Evolutionary conservation across 2,113 vertebrate genomes (phyloP).

Genomic region (Melanerpes formicivorus): DNA sequence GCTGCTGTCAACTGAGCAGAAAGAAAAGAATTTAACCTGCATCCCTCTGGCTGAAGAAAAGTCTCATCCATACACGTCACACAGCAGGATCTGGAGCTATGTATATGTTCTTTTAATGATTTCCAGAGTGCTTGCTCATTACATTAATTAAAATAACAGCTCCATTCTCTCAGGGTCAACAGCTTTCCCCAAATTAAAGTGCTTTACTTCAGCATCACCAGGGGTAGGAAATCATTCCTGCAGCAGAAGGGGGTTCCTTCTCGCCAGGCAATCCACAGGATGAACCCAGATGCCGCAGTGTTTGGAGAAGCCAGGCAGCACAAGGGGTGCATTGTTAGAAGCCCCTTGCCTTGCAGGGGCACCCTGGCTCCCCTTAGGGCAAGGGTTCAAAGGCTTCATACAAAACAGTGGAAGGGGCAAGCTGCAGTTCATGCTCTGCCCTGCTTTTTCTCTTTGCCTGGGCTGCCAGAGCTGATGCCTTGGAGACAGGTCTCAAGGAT

Average conservation of each 20-base stretch:
- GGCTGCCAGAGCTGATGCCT: neutral
- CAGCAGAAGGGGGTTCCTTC: conserved; percentile 15
- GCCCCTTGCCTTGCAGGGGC: conserved; percentile 8
- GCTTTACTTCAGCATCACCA: conserved; percentile 16
- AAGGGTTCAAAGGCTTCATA: conserved; percentile 39
- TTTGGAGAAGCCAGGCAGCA: neutral
- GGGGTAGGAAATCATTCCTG: neutral
- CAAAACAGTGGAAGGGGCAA: neutral
- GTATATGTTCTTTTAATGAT: conserved; percentile 8
- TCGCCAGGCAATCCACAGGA: neutral
- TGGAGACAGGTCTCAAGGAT: conserved; percentile 12
- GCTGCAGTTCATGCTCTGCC: neutral
- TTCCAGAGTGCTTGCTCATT: conserved; percentile 8
- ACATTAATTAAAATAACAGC: conserved; percentile 41
- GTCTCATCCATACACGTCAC: neutral
- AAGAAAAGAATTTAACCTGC: conserved; percentile 13
- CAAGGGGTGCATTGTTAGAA: conserved; percentile 44
- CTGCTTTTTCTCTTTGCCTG: neutral
- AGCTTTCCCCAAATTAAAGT: conserved; percentile 5
- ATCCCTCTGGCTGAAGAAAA: neutral
- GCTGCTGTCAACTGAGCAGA: neutral
- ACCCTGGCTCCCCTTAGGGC: conserved; percentile 30
- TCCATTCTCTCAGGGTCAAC: neutral
- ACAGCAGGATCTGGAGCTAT: neutral
- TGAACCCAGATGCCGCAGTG: neutral